A percentile compares a stretch with the other conserved stretches of the same genome.
These are phyloP conservation scores for Apus apus DNA, from an alignment of 2,113 vertebrate species.

Conservation along the genomic window DNA sequence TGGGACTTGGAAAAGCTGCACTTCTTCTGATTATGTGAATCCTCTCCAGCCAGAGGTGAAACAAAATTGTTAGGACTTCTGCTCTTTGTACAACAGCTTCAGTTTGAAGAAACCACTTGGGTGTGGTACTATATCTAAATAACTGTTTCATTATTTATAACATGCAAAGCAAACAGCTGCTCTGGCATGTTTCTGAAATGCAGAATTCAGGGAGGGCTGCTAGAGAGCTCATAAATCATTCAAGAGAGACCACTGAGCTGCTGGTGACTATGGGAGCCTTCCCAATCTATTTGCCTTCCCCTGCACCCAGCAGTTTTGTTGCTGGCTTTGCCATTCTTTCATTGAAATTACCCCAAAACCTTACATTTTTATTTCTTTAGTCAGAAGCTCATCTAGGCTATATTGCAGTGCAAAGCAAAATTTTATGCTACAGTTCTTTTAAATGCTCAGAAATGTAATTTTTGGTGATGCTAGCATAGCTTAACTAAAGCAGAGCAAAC, in stretches of 20 bases:
- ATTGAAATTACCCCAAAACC: neutral
- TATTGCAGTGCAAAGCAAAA: neutral
- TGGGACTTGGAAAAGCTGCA: neutral
- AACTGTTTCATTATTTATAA: constrained; percentile 7
- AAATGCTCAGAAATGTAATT: neutral
- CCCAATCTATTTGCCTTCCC: neutral
- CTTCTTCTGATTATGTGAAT: neutral
- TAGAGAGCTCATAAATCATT: neutral
- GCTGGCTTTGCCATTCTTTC: neutral
- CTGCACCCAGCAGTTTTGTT: neutral
- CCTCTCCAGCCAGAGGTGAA: neutral
- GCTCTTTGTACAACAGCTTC: neutral
- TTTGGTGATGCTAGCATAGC: neutral
- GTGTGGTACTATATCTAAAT: neutral
- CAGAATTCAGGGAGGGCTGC: neutral
- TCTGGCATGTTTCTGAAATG: constrained; percentile 6
- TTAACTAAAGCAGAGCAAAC: neutral
- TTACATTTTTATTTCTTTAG: neutral
- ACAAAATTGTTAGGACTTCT: neutral
- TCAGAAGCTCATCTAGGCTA: neutral
- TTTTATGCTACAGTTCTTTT: neutral
- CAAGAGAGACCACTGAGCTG: neutral
- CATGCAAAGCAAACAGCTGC: constrained; percentile 1
- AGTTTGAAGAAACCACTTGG: neutral
- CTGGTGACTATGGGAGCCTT: rapidly evolving